Conservation (phyloP, 2,797 vertebrate genomes). For the Labroides dimidiatus region DNA sequence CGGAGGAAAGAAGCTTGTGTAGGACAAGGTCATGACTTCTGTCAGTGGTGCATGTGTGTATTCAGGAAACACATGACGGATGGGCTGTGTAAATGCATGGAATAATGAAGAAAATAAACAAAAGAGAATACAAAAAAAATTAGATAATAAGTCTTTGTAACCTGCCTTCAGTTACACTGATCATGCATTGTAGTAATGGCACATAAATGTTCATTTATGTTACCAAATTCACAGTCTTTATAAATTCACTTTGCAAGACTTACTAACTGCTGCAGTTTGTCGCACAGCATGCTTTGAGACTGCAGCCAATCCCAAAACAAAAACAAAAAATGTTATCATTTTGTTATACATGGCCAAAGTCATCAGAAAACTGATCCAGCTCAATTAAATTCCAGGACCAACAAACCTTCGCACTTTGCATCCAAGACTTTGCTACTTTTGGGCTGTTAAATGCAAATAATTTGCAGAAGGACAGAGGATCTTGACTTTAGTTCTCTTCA, state of each 20-base stretch:
- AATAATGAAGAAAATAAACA: conserved; percentile 34
- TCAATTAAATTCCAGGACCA: conserved; percentile 62
- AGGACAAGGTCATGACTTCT: conserved; percentile 63
- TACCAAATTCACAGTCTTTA: conserved; percentile 33
- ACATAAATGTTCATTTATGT: conserved; percentile 21
- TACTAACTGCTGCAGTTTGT: conserved; percentile 29
- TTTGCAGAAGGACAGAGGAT: background rate
- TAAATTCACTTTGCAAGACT: conserved; percentile 6
- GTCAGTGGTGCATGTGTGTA: conserved; percentile 35
- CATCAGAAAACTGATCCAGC: conserved; percentile 49
- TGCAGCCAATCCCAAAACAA: conserved; percentile 39
- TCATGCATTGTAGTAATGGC: conserved; percentile 12
- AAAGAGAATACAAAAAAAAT: conserved; percentile 13
- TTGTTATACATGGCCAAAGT: conserved; percentile 58
- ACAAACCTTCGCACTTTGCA: conserved; percentile 55
- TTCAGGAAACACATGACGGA: conserved; percentile 32
- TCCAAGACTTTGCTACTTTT: conserved; percentile 42
- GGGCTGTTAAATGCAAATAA: conserved; percentile 57
- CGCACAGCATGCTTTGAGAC: conserved; percentile 38
- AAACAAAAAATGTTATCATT: conserved; percentile 59
- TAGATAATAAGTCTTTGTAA: conserved; percentile 13
- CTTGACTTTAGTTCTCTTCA: conserved; percentile 4
- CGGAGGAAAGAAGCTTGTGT: conserved; percentile 56
- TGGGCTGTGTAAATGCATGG: conserved; percentile 32
- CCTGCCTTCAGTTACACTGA: background rate